Evolutionary conservation across 2,888 invertebrate species (phyloP), one percentile per base, ranked within the genome.

Genomic region (Odontomyia ornata): DNA sequence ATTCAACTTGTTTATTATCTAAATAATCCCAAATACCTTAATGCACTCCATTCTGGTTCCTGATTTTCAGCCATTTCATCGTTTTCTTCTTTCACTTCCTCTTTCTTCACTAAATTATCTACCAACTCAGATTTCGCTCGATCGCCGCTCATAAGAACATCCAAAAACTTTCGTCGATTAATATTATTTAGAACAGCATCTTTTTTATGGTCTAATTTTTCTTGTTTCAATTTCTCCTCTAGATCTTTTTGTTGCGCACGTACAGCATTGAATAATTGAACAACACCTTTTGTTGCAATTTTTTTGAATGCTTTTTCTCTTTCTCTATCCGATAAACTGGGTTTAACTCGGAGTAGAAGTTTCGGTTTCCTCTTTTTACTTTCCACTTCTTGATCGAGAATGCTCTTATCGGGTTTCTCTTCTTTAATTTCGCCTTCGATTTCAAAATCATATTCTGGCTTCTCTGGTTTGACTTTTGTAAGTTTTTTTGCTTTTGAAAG

Each of bases 251-350:
- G 96, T 85, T 97, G 96, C 81, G 92, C 90, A 82, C 91, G 91
- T 0, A 97, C 96, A 43, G 95, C 94, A 89, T 97, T 97, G 83
- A 97, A 97, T 79, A 97, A 88, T 84, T 97, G 96, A 0, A 97
- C 96, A 0, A 97, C 96, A 83, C 97, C 97, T 85, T 93, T 94
- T 47, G 96, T 97, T 11, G 96, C 96, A 82, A 96, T 93, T 89
- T 93, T 95, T 46, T 92, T 88, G 67, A 97, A 85, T 77, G 90
- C 87, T 81, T 91, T 90, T 86, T 97, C 97, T 80, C 92, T 89
- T 76, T 94, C 93, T 82, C 91, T 91, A 81, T 96, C 93, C 80
- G 91, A 86, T 80, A 91, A 89, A 77, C 92, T 90, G 60, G 96
- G 96, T 87, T 94, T 96, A 0, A 91, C 86, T 82, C 95, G 88